These are phyloP conservation scores for Cryptus viduatorius DNA, from an alignment of 2,888 invertebrate genomes.

Conservation along the genomic window DNA sequence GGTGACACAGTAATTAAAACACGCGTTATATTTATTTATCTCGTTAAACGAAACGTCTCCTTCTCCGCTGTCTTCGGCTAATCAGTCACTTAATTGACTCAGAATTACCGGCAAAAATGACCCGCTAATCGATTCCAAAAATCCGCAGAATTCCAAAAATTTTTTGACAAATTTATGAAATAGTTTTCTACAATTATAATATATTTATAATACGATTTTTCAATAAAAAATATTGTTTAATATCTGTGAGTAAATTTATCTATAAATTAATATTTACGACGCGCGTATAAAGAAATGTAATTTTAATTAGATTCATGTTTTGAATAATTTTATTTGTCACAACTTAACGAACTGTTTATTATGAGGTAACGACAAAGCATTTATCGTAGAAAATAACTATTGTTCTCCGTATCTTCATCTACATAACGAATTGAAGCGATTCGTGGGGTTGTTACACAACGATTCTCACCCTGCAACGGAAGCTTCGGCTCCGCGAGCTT, in stretches of 20 bases:
- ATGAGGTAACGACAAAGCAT: too few relatives aligned
- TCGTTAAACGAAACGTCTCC: slow-evolving; percentile 32
- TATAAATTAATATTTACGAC: too few relatives aligned
- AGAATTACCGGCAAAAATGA: too few relatives aligned
- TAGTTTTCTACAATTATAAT: too few relatives aligned
- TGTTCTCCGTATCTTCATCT: not conserved
- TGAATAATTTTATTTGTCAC: too few relatives aligned
- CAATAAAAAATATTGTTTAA: not conserved
- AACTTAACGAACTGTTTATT: too few relatives aligned
- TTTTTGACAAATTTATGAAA: too few relatives aligned
- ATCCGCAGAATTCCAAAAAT: too few relatives aligned
- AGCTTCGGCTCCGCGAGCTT: not conserved
- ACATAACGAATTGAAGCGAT: too few relatives aligned
- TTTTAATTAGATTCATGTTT: too few relatives aligned
- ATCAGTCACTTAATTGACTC: slow-evolving; percentile 73
- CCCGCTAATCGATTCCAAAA: too few relatives aligned
- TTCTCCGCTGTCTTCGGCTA: slow-evolving; percentile 39
- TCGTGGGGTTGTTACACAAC: not conserved
- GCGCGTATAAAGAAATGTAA: too few relatives aligned
- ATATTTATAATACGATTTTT: not conserved
- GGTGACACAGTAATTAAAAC: slow-evolving; percentile 73
- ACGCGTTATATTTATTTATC: slow-evolving; percentile 39
- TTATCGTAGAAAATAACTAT: not conserved
- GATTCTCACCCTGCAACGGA: not conserved
- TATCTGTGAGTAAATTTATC: not conserved